Evolutionary conservation across 2,113 vertebrate genomes (phyloP).

Genomic region (Saccopteryx bilineata): DNA sequence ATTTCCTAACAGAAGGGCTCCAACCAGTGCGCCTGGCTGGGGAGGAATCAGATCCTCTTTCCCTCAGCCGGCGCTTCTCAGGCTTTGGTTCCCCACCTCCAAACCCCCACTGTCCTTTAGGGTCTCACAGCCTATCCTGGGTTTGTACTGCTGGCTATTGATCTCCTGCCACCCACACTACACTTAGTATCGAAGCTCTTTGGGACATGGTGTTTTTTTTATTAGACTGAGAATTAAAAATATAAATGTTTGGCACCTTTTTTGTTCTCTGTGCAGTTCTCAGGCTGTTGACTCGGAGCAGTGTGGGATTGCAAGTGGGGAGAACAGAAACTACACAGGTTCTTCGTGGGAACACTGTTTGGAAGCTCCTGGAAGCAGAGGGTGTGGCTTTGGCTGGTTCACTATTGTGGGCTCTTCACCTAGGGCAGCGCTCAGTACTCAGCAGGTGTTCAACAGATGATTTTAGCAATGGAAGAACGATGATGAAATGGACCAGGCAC

Average conservation of each 20-base stretch:
- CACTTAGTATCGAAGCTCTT: neutral
- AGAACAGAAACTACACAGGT: neutral
- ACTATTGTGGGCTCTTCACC: neutral
- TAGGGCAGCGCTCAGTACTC: too few relatives aligned
- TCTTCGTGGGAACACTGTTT: neutral
- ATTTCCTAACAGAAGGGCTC: neutral
- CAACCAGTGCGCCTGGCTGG: neutral
- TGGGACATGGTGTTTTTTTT: neutral
- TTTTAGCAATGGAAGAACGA: neutral
- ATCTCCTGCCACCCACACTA: neutral
- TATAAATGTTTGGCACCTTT: neutral
- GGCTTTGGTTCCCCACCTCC: neutral
- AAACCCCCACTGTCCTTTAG: neutral
- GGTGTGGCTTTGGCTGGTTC: neutral
- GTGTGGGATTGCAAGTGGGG: neutral
- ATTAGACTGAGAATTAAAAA: neutral
- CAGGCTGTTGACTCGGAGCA: neutral
- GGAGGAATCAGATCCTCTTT: neutral
- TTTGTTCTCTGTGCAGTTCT: neutral
- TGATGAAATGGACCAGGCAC: neutral
- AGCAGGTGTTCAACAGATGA: neutral
- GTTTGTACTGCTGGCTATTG: fast-evolving
- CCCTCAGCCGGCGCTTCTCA: too few relatives aligned
- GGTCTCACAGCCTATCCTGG: neutral
- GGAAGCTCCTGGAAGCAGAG: neutral